Conservation (phyloP, 2,888 invertebrate genomes). For the Gastracanthus pulcherrimus region DNA sequence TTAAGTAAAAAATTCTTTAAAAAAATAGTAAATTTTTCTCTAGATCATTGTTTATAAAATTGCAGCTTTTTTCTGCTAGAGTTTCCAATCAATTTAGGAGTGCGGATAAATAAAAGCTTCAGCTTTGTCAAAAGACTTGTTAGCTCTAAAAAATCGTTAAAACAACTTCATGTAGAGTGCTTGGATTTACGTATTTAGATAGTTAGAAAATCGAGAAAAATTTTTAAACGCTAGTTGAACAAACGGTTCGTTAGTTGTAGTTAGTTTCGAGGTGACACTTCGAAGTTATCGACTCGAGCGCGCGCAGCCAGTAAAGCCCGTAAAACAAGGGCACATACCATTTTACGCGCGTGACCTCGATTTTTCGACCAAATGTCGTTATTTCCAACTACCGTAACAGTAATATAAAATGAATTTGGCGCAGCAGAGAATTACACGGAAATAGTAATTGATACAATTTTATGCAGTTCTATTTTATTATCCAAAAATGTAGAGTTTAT, state of each 20-base stretch:
- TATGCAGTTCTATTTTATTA: background rate
- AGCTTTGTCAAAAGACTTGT: no score
- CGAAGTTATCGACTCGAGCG: slow-evolving; percentile 14
- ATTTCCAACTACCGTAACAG: background rate
- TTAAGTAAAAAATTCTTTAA: no score
- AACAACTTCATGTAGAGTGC: background rate
- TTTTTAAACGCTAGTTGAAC: background rate
- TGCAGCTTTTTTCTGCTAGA: no score
- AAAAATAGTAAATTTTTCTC: no score
- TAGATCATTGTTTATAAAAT: no score
- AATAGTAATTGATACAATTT: background rate
- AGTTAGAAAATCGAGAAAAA: no score
- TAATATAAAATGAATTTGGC: slow-evolving; percentile 15
- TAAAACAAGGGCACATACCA: background rate
- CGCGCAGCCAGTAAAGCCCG: background rate
- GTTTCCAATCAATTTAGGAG: no score
- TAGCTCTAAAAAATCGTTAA: background rate
- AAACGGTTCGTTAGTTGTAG: slow-evolving; percentile 27
- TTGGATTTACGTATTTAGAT: no score
- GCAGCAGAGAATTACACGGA: background rate
- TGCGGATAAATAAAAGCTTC: no score
- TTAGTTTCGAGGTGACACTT: background rate
- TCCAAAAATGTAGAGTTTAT: background rate
- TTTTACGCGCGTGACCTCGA: slow-evolving; percentile 28
- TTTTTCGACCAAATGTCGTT: slow-evolving; percentile 25